These are phyloP conservation scores for Uropetala carovei DNA, from an alignment of 2,888 invertebrate species.

Conservation along the genomic window DNA sequence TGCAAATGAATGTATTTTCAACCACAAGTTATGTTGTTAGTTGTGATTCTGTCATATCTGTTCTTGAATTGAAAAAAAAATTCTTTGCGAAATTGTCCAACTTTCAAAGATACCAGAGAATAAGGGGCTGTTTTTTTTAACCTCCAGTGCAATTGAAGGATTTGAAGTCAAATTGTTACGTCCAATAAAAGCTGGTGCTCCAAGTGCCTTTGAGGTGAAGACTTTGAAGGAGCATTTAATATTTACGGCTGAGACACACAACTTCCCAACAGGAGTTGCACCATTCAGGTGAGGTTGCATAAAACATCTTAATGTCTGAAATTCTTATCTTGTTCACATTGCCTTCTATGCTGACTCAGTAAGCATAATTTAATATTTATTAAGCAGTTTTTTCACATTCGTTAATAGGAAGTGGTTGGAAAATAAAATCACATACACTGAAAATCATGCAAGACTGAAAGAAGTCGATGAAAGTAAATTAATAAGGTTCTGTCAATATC, in stretches of 20 bases:
- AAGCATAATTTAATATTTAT: too few species aligned
- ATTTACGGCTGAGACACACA: slow-evolving; percentile 99
- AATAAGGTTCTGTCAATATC: too few species aligned
- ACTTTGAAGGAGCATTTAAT: slow-evolving; percentile 88
- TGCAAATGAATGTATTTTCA: background rate
- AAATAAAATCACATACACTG: too few species aligned
- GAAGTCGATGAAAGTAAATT: too few species aligned
- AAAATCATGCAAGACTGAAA: too few species aligned
- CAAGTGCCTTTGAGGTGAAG: slow-evolving; percentile 78
- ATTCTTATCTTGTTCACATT: background rate
- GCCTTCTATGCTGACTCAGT: too few species aligned
- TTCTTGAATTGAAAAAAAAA: background rate
- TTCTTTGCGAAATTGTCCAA: too few species aligned
- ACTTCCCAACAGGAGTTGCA: slow-evolving; percentile 98
- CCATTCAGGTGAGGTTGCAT: slow-evolving; percentile 82
- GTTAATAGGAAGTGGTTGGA: too few species aligned
- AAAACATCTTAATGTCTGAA: too few species aligned
- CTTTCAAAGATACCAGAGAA: too few species aligned
- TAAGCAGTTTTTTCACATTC: too few species aligned
- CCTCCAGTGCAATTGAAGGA: slow-evolving; percentile 90
- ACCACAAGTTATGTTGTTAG: background rate
- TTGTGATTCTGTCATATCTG: background rate
- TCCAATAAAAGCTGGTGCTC: slow-evolving; percentile 82
- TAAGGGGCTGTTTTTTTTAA: slow-evolving; percentile 44
- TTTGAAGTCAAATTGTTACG: slow-evolving; percentile 83